Base-by-base conservation (phyloP, 2,113 vertebrate genomes). In the Strigops habroptila region DNA sequence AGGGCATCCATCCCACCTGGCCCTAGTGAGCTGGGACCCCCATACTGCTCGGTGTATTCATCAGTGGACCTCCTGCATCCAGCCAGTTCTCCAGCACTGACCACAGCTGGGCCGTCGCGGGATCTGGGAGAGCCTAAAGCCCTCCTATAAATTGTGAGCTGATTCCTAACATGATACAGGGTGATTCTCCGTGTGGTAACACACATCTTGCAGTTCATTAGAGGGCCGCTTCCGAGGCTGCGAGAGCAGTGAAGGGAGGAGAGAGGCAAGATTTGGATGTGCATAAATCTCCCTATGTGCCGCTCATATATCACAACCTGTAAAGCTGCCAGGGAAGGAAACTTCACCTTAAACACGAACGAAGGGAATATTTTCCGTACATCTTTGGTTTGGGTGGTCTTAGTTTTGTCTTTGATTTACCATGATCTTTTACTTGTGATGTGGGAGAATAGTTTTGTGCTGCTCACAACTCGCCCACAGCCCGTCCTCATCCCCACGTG, bases 381-480 rank as follows among this genome's bases (percentile, higher is more conserved):
- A 12, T 7, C 49, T 52, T 48, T 31, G 14, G 30, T 91, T 65
- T 23, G 63, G 30, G n/a, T 52, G 39, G 53, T 24, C 37, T 48
- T 64, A 14, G 15, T 11, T 63, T 71, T 75, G 24, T 30, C 62
- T 83, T 28, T 52, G 53, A 30, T 48, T 69, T 75, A 35, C 48
- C 18, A 2, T 5, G 7, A 30, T 22, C 64, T 68, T 57, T 64
- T 19, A 6, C 27, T 9, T 28, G 51, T 17, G 25, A 22, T 39
- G 25, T 44, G 18, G 68, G 44, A n/a, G 24, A 52, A 14, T 6
- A 10, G 4, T 10, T 48, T 15, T 10, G 49, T 12, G 73, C 31
- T 11, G 35, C 53, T 28, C 16, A 0, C 5, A 19, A 9, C 24
- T 44, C 6, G 0, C 2, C 14, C 8, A 3, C 30, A 0, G 13